Evolutionary conservation across 2,888 invertebrate species (phyloP).

Genomic region (Dinocampus coccinellae): DNA sequence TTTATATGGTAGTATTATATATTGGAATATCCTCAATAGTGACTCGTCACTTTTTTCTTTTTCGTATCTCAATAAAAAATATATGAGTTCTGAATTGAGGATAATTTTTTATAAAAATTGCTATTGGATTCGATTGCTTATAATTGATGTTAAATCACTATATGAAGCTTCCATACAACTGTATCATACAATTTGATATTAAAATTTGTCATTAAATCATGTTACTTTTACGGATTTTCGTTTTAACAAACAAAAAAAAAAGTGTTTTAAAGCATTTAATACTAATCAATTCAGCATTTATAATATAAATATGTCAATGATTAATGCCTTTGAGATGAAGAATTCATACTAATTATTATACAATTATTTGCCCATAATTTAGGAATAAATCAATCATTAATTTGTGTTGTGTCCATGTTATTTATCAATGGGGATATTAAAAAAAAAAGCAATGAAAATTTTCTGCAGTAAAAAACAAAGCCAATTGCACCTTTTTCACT

Average conservation of each 20-base stretch:
- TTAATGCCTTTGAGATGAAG: neutral
- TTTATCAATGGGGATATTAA: neutral
- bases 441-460: neutral
- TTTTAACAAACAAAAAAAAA: neutral
- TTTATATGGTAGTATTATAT: neutral
- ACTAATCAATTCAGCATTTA: neutral
- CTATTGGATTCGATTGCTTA: neutral
- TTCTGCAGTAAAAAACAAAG: too few species aligned
- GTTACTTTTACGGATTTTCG: constrained; percentile 6
- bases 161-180: constrained; percentile 24
- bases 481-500: neutral
- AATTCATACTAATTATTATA: neutral
- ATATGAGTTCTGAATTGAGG: neutral
- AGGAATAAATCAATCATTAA: neutral
- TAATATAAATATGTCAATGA: neutral
- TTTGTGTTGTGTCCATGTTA: neutral
- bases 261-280: neutral
- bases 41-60: constrained; percentile 31
- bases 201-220: constrained; percentile 20
- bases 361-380: neutral
- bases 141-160: constrained; percentile 3
- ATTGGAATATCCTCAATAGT: neutral
- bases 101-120: neutral
- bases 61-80: constrained; percentile 19
- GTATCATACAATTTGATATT: constrained; percentile 17